Conservation (phyloP, 2,797 vertebrate species). For the Remorina albescens region DNA sequence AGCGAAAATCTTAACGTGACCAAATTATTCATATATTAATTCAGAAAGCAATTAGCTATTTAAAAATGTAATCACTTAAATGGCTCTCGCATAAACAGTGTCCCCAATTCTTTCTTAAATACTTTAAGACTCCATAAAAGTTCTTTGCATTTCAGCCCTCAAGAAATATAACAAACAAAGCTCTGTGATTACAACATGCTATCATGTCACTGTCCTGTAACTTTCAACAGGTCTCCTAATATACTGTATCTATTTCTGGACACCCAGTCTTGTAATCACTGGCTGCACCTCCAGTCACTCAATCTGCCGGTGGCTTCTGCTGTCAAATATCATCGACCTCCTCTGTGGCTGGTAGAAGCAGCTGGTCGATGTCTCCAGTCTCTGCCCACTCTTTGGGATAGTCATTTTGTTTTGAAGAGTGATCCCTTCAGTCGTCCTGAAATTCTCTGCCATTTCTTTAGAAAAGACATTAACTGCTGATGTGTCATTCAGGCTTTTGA, state of each 20-base stretch:
- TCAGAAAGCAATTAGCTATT: not conserved
- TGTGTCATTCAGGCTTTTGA: constrained; percentile 88
- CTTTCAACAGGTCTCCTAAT: constrained; percentile 18
- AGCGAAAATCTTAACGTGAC: not conserved
- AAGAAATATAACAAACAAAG: constrained; percentile 20
- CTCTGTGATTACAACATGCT: constrained; percentile 8
- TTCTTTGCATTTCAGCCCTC: not conserved
- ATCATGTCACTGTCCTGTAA: constrained; percentile 16
- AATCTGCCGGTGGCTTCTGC: constrained; percentile 93
- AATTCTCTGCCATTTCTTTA: constrained; percentile 87
- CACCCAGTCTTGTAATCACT: not conserved
- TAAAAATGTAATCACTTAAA: not conserved
- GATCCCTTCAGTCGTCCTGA: constrained; percentile 87
- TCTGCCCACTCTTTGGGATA: constrained; percentile 98
- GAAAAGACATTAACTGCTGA: constrained; percentile 83
- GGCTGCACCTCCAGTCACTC: constrained; percentile 82
- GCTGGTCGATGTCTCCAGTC: constrained; percentile 97
- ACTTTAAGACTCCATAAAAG: not conserved
- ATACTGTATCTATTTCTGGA: constrained; percentile 50
- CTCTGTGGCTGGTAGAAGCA: constrained; percentile 99
- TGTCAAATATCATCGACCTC: constrained; percentile 97
- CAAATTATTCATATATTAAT: not conserved
- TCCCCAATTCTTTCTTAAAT: not conserved
- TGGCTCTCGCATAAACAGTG: not conserved
- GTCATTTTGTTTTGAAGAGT: constrained; percentile 95